phyloP scores from a whole-genome alignment of 2,113 vertebrate genomes.

The Oostethus manadensis region DNA sequence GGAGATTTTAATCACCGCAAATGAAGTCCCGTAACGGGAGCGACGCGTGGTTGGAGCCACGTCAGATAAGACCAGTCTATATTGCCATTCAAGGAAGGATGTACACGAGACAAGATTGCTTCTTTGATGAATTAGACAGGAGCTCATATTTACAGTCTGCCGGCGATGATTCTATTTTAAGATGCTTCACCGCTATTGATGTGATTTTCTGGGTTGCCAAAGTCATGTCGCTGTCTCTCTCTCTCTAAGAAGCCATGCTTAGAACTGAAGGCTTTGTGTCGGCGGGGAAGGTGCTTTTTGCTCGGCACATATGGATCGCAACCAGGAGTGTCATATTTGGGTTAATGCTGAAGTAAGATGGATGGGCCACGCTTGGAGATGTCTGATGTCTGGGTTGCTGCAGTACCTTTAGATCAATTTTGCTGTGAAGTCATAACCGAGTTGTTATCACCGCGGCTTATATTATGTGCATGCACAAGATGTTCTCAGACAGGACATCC shows the following conservation, averaged over 20 bases:
- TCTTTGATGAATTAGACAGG: background rate
- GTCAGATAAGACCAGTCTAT: conserved; percentile 8
- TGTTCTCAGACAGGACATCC: background rate
- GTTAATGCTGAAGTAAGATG: conserved; percentile 8
- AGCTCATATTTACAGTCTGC: background rate
- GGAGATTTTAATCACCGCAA: conserved; percentile 51
- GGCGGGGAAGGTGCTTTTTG: no score
- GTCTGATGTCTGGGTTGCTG: background rate
- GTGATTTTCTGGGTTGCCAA: background rate
- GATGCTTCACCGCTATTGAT: background rate
- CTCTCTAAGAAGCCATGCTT: background rate
- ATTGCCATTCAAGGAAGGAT: background rate
- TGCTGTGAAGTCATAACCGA: background rate
- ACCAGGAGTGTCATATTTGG: conserved; percentile 10
- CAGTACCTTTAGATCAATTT: background rate
- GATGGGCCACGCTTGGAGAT: background rate
- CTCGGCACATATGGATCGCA: background rate
- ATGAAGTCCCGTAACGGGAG: conserved; percentile 48
- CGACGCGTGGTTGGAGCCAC: conserved; percentile 14
- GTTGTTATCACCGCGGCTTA: no score
- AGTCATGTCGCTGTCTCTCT: background rate
- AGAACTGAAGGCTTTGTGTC: conserved; percentile 1
- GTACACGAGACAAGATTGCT: background rate
- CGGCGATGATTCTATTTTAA: background rate
- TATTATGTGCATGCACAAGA: no score